A percentile compares a stretch with the other conserved stretches of the same genome.
Evolutionary conservation across 2,797 vertebrate species (phyloP).

Genomic region (Scarus forsteni): DNA sequence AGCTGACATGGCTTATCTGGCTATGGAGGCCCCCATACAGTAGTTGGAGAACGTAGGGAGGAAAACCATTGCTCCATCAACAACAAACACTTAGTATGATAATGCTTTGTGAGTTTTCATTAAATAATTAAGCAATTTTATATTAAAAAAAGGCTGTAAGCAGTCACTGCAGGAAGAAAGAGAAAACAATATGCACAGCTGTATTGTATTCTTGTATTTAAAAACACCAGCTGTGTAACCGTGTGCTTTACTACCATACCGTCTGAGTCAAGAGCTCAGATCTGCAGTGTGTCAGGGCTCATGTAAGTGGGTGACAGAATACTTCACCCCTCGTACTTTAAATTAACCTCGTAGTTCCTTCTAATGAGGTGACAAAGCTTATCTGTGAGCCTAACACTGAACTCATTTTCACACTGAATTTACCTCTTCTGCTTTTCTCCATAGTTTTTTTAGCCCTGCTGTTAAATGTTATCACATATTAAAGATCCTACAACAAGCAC

Average conservation of each 20-base stretch:
- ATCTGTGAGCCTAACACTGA: constrained; percentile 5
- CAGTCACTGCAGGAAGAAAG: not conserved
- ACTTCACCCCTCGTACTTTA: constrained; percentile 25
- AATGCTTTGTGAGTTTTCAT: not conserved
- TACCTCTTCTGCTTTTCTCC: constrained; percentile 3
- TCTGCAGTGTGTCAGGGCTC: constrained; percentile 36
- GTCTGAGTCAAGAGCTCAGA: constrained; percentile 14
- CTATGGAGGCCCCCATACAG: too few species aligned
- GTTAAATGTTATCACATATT: constrained; percentile 1
- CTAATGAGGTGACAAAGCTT: constrained; percentile 7
- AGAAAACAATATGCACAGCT: constrained; percentile 1
- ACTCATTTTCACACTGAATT: not conserved
- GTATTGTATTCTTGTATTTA: not conserved
- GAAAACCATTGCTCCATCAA: too few species aligned
- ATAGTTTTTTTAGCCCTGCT: not conserved
- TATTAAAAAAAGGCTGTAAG: not conserved
- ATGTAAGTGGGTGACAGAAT: constrained; percentile 37
- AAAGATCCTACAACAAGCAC: not conserved
- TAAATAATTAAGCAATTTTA: not conserved
- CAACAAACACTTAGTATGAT: not conserved
- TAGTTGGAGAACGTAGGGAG: too few species aligned
- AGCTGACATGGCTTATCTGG: not conserved
- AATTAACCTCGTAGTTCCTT: constrained; percentile 45
- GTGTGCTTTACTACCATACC: constrained; percentile 5
- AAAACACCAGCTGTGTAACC: constrained; percentile 6